Evolutionary conservation across 2,888 invertebrate species (phyloP).

Genomic region (Acleris cristana): DNA sequence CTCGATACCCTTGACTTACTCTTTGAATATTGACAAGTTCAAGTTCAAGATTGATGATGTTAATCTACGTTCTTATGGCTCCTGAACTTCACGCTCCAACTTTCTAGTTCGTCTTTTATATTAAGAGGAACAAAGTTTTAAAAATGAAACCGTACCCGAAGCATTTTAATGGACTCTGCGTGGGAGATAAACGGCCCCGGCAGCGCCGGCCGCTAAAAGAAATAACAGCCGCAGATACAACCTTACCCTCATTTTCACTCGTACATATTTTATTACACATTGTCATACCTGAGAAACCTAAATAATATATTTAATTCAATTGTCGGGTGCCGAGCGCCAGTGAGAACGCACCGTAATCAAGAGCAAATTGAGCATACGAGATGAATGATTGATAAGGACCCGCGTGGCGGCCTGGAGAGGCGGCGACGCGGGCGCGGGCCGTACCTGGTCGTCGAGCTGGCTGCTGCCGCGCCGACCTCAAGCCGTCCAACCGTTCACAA

Average conservation of each 20-base stretch:
- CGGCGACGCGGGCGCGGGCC: constrained; percentile 48
- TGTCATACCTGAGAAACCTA: constrained; percentile 8
- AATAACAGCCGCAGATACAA: constrained; percentile 1
- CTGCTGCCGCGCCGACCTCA: constrained; percentile 31
- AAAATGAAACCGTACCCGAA: no score
- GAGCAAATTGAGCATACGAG: constrained; percentile 55
- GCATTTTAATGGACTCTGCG: no score
- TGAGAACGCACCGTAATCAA: constrained; percentile 37
- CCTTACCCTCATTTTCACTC: constrained; percentile 8
- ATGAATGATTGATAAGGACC: constrained; percentile 58
- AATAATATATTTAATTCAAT: constrained; percentile 23
- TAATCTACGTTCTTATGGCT: constrained; percentile 6
- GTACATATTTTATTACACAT: constrained; percentile 7
- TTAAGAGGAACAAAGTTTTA: no score
- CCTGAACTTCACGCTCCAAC: constrained; percentile 5
- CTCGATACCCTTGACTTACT: constrained; percentile 50
- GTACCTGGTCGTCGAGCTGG: constrained; percentile 38
- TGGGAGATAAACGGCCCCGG: neutral
- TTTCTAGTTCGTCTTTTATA: neutral
- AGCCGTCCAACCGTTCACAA: constrained; percentile 61
- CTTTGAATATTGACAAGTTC: constrained; percentile 49
- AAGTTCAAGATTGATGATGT: constrained; percentile 38
- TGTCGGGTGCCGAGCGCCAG: constrained; percentile 14
- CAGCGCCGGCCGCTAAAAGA: neutral
- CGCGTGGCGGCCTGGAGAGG: constrained; percentile 57